Evolutionary conservation across 1,140 invertebrate species (phyloP), one percentile per base, ranked within the genome.

Genomic region (Cepaea nemoralis): DNA sequence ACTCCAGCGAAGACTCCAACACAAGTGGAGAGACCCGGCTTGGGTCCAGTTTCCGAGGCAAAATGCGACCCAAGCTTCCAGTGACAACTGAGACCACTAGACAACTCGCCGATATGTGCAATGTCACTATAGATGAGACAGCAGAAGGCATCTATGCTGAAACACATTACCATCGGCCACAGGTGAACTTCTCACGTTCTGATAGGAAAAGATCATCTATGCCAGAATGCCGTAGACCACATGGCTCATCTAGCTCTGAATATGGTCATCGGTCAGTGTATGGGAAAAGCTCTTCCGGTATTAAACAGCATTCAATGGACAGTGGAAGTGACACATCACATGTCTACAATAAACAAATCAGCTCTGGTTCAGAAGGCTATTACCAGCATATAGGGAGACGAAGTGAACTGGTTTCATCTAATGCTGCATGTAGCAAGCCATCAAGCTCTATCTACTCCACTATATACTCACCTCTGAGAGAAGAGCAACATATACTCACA

Each of bases 41-140:
- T 67, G 84, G 83, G 19, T 76, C 77, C 8, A 85, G 84, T 27
- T 79, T 85, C 55, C 55, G 85, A 27, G 85, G 88, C 24, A 89
- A 88, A 75, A 84, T 89, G 81, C 83, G 87, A 14, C 87, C 89
- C 0, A 89, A 86, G 81, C 81, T 90, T 59, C 89, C 89, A 5
- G 85, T 90, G 0, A 89, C 89, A 33, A 90, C 89, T 0, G 89
- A 86, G 80, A 90, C 89, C 19, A 90, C 89, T 22, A 83, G 87
- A 55, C 88, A 89, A 55, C 87, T 90, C 22, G 88, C 89, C 19
- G 89, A 88, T 82, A 90, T 90, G 89, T 83, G 85, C 59, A 86
- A 85, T 73, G 81, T 84, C 0, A 84, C 83, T 37, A 45, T 86
- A 33, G 48, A 77, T 80, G 76, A 86, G 66, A 81, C 59, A 50